Percentiles rank a stretch among this genome's conserved stretches.
Conservation (phyloP, 2,797 vertebrate genomes). For the Adelosebastes latens region DNA sequence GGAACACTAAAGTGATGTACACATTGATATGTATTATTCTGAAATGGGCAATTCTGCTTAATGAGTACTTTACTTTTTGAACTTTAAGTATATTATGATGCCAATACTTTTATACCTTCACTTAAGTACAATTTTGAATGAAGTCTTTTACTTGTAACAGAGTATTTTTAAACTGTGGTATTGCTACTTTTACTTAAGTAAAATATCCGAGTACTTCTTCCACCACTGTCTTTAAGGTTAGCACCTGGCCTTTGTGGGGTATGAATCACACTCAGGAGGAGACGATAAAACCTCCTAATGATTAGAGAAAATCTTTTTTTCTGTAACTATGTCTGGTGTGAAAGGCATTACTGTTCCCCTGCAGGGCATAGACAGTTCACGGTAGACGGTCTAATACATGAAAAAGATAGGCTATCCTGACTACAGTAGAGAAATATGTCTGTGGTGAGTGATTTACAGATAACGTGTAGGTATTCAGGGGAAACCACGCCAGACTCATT, state of each 20-base stretch:
- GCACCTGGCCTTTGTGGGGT: background rate
- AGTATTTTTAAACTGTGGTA: too few relatives aligned
- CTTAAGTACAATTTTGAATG: too few relatives aligned
- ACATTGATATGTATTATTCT: too few relatives aligned
- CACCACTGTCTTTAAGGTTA: too few relatives aligned
- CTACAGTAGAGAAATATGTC: slow-evolving; percentile 36
- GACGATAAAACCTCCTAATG: slow-evolving; percentile 14
- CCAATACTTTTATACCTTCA: too few relatives aligned
- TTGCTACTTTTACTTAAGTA: too few relatives aligned
- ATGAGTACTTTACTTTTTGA: too few relatives aligned
- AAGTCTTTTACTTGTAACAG: too few relatives aligned
- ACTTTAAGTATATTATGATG: too few relatives aligned
- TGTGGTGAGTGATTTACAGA: slow-evolving; percentile 19
- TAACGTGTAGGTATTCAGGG: slow-evolving; percentile 15
- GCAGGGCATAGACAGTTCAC: slow-evolving; percentile 58
- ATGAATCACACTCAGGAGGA: slow-evolving; percentile 30
- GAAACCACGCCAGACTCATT: background rate
- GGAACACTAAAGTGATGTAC: too few relatives aligned
- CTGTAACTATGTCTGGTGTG: slow-evolving; percentile 23
- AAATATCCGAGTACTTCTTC: too few relatives aligned
- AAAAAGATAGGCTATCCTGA: slow-evolving; percentile 30
- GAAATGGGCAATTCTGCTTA: too few relatives aligned
- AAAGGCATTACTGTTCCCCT: slow-evolving; percentile 32
- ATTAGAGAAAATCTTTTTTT: slow-evolving; percentile 11
- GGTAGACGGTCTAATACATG: slow-evolving; percentile 11